Evolutionary conservation across 2,888 invertebrate genomes (phyloP).

Genomic region (Meta bourneti): DNA sequence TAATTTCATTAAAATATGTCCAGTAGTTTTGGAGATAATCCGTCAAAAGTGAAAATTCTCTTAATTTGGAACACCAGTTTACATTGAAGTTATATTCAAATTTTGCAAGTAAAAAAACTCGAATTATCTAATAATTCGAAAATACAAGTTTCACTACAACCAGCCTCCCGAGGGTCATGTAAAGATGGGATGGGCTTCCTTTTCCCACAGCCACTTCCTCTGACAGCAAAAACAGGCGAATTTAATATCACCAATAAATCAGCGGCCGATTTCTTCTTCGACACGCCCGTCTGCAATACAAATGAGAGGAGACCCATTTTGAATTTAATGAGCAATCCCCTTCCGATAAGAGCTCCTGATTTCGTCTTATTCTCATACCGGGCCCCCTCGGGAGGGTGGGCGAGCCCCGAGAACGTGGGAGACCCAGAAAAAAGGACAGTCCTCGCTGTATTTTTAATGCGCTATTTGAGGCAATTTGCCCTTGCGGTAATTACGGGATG

Average conservation of each 20-base stretch:
- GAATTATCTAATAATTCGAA: no score
- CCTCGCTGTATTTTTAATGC: constrained; percentile 24
- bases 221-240: background rate
- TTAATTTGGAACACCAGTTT: no score
- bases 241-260: constrained; percentile 68
- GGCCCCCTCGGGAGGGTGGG: constrained; percentile 6
- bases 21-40: no score
- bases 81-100: no score
- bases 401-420: constrained; percentile 40
- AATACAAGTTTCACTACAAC: no score
- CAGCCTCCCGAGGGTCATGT: no score
- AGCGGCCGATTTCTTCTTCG: constrained; percentile 45
- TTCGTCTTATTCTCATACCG: background rate
- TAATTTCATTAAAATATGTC: no score
- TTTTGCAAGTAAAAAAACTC: no score
- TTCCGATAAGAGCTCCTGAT: constrained; percentile 33
- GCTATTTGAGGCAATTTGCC: constrained; percentile 13
- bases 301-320: background rate
- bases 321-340: constrained; percentile 41
- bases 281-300: constrained; percentile 24
- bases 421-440: constrained; percentile 31
- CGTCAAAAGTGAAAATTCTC: no score
- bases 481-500: background rate
- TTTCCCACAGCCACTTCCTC: no score
- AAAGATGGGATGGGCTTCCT: no score